Evolutionary conservation across 2,113 vertebrate genomes (phyloP), one percentile per base, ranked within the genome.

Genomic region (Plecotus auritus): DNA sequence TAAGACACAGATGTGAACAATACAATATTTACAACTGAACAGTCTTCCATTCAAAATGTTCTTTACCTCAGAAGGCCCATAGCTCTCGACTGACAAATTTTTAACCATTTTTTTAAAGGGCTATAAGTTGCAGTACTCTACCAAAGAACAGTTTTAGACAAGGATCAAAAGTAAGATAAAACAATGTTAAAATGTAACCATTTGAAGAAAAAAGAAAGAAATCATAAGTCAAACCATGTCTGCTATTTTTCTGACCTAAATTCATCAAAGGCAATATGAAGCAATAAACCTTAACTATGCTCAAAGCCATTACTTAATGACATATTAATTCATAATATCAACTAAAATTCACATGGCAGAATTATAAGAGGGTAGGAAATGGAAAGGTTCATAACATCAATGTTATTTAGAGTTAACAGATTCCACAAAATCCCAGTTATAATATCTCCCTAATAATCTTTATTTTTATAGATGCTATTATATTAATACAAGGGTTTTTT

Each of bases 201-300:
- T 69, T 69, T 69, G 13, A 95, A 90, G 47, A 49, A 61, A 73
- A 90, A 59, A 83, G 54, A 80, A 95, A 30, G 30, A 91, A 91
- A 59, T 72, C 40, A 54, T 67, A 84, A 66, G 10, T 85, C 30
- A 70, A 73, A 81, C 7, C n/a, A 30, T 6, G 1, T 32, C 64
- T 14, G 28, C 42, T 61, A 6, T 84, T 67, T 49, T 84, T 81
- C 74, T 74, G 26, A 54, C 14, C 32, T 69, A 18, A 40, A 22
- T 70, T 95, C 40, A 69, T n/a, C 18, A 32, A 90, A 76, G 76
- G 5, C 47, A 90, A 69, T 40, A 85, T 22, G 45, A 83, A 73
- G 45, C 32, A 59, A 84, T 2, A 88, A 54, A 92, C 35, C n/a
- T 59, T 76, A n/a, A 23, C 18, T 30, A 54, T n/a, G 69, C 30